A percentile compares a stretch with the other conserved stretches of the same genome.
phyloP scores from a whole-genome alignment of 37 sponge, comb jelly and placozoan species.

The Eunapius fragilis region DNA sequence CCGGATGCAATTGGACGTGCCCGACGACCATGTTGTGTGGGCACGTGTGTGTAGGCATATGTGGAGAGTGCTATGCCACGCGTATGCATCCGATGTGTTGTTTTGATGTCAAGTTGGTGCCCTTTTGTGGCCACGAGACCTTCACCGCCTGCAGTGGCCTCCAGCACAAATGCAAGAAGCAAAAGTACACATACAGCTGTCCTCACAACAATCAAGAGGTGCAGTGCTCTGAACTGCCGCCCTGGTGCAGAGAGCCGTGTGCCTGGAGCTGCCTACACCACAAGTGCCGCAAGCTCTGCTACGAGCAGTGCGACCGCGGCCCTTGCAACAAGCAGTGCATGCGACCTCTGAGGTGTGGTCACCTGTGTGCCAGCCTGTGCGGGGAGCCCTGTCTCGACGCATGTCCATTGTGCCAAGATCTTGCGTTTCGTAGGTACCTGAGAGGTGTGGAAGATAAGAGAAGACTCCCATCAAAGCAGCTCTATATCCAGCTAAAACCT shows the following conservation, averaged over 20 bases:
- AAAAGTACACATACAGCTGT: constrained; percentile 11
- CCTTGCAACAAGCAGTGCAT: constrained; percentile 57
- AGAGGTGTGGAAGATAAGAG: neutral
- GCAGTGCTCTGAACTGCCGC: neutral
- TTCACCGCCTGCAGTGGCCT: constrained; percentile 6
- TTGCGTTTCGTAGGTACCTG: constrained; percentile 13
- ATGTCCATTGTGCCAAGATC: constrained; percentile 49
- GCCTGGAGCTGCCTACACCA: constrained; percentile 37
- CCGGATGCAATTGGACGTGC: constrained; percentile 36
- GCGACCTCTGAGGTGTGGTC: constrained; percentile 58
- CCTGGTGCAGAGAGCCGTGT: constrained; percentile 34
- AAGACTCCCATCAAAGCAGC: neutral
- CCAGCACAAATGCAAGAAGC: neutral
- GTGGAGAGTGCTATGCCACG: constrained; percentile 37
- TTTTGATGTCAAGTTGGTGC: neutral
- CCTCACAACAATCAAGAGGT: neutral
- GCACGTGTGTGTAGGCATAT: constrained; percentile 62
- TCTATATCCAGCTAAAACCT: constrained; percentile 26
- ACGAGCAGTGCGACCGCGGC: constrained; percentile 57
- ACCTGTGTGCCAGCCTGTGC: constrained; percentile 71
- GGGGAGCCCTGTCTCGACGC: constrained; percentile 71
- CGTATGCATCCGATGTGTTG: constrained; percentile 41
- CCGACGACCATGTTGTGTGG: constrained; percentile 57
- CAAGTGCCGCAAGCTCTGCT: constrained; percentile 54
- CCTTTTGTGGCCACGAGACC: constrained; percentile 52